Percentiles rank a stretch among this genome's conserved stretches.
These are phyloP conservation scores for Megaceryle torquata DNA, from an alignment of 2,113 vertebrate species.

Conservation along the genomic window DNA sequence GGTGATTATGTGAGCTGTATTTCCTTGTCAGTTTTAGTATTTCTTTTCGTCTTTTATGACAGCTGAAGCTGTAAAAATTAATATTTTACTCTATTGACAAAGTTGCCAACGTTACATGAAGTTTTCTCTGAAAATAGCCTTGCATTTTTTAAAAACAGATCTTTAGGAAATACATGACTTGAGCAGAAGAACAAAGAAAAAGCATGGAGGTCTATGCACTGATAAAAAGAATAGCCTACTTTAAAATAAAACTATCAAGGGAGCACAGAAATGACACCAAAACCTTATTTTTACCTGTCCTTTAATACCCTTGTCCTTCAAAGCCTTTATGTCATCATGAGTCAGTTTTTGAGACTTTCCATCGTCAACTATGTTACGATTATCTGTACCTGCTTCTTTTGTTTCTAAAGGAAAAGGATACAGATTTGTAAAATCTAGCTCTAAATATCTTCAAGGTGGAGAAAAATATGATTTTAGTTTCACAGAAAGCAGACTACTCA, in stretches of 20 bases:
- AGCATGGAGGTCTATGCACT: not conserved
- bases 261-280: conserved; percentile 50
- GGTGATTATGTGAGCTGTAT: not conserved
- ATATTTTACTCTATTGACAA: not conserved
- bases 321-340: conserved; percentile 93
- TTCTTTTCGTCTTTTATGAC: not conserved
- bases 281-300: conserved; percentile 85
- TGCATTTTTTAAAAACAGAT: not conserved
- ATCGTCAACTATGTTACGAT: conserved; percentile 96
- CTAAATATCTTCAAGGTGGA: not conserved
- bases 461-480: not conserved
- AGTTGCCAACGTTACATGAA: not conserved
- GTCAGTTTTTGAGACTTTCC: conserved; percentile 97
- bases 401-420: conserved; percentile 79
- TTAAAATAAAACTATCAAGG: not conserved
- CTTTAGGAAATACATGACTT: not conserved
- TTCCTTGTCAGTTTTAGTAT: not conserved
- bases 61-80: not conserved
- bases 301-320: conserved; percentile 96
- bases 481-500: not conserved
- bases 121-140: not conserved
- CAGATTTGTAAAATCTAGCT: conserved; percentile 31
- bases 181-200: conserved; percentile 12
- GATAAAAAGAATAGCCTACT: not conserved
- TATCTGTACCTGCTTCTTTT: conserved; percentile 93